Conservation (phyloP, 2,797 vertebrate genomes). For the Phataginus tricuspis region DNA sequence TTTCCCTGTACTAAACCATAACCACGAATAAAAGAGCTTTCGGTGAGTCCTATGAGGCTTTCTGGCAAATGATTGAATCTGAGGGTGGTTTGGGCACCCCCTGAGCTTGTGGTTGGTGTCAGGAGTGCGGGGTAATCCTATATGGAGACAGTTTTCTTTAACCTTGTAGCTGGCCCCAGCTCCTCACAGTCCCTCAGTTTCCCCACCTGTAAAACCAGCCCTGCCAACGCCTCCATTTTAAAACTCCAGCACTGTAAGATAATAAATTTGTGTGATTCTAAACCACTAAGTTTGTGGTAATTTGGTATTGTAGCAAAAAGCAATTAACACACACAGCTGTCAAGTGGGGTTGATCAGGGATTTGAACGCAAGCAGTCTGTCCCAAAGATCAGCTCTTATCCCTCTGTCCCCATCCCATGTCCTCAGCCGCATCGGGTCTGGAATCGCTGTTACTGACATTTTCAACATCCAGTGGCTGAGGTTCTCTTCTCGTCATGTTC, state of each 20-base stretch:
- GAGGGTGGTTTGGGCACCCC: background rate
- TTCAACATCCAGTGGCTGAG: background rate
- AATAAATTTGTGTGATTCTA: background rate
- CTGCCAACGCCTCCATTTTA: background rate
- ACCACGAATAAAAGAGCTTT: background rate
- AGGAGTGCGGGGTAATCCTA: background rate
- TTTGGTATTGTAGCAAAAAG: background rate
- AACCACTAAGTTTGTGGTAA: background rate
- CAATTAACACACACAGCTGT: background rate
- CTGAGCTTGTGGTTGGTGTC: background rate
- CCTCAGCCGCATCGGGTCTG: background rate
- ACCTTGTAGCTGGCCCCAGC: background rate
- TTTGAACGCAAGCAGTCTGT: background rate
- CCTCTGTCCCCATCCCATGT: background rate
- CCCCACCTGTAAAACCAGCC: background rate
- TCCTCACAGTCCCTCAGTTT: background rate
- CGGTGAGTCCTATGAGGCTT: background rate
- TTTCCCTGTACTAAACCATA: background rate
- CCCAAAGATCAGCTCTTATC: background rate
- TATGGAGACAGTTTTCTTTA: background rate
- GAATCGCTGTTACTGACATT: background rate
- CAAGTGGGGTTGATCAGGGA: fast-evolving
- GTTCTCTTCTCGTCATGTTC: background rate
- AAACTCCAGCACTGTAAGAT: background rate
- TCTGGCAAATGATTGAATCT: background rate